Percentiles rank a stretch among this genome's conserved stretches.
phyloP scores from a whole-genome alignment of 2,797 vertebrate genomes.

The Crax fasciolata region DNA sequence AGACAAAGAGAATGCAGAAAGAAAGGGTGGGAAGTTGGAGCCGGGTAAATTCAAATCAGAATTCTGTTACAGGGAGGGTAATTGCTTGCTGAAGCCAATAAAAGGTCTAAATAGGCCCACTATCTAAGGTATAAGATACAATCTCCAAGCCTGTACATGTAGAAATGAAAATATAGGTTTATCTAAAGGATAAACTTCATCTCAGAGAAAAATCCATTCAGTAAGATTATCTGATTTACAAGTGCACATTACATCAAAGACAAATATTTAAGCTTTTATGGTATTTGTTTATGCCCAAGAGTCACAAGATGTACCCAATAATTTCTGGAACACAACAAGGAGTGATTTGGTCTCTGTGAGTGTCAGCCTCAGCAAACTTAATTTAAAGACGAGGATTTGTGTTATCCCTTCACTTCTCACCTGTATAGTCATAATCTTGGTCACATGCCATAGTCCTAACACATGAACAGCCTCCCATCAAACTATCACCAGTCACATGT shows the following conservation, averaged over 20 bases:
- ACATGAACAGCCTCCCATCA: not conserved
- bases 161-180: not conserved
- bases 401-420: not conserved
- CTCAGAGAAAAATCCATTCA: not conserved
- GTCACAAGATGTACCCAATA: not conserved
- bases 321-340: not conserved
- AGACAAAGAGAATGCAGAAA: not conserved
- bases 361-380: not conserved
- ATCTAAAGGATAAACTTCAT: not conserved
- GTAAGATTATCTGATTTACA: not conserved
- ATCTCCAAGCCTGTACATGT: not conserved
- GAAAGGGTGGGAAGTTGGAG: not conserved
- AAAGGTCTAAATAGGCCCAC: not conserved
- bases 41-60: not conserved
- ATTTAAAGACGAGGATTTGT: not conserved
- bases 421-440: not conserved
- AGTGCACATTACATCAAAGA: not conserved
- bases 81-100: not conserved
- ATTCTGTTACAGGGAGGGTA: fast-evolving
- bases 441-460: not conserved
- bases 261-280: not conserved
- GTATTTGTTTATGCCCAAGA: not conserved
- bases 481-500: not conserved
- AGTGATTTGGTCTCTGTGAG: not conserved
- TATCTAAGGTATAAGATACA: not conserved